Evolutionary conservation across 2,797 vertebrate genomes (phyloP).

Genomic region (Acropternis orthonyx): DNA sequence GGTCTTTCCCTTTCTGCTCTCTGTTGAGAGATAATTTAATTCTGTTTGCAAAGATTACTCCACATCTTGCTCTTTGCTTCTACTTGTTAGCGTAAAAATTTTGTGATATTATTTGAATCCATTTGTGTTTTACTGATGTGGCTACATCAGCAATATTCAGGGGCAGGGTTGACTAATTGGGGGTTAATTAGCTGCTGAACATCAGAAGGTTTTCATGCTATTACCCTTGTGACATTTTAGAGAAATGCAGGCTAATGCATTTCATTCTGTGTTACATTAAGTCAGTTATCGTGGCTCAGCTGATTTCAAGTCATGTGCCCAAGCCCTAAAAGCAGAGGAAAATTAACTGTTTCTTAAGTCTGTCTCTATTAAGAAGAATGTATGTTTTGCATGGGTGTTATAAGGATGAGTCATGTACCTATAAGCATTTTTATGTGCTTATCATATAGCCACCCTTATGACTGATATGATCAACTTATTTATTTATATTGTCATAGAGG

Average conservation of each 20-base stretch:
- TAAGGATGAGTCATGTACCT: not conserved
- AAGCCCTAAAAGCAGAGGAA: not conserved
- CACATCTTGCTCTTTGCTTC: slow-evolving; percentile 40
- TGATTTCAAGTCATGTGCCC: not conserved
- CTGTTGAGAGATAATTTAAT: slow-evolving; percentile 43
- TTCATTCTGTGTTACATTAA: slow-evolving; percentile 2
- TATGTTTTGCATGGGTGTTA: not conserved
- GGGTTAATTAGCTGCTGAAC: slow-evolving; percentile 46
- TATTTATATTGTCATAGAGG: not conserved
- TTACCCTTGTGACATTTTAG: slow-evolving; percentile 42
- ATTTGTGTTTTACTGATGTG: not conserved
- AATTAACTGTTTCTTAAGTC: not conserved
- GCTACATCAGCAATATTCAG: slow-evolving; percentile 24
- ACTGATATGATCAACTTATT: not conserved
- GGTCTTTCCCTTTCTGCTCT: slow-evolving; percentile 45
- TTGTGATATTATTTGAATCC: slow-evolving; percentile 20
- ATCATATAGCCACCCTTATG: not conserved
- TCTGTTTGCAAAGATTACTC: slow-evolving; percentile 47
- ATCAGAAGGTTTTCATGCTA: slow-evolving; percentile 29
- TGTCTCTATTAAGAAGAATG: not conserved
- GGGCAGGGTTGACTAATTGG: slow-evolving; percentile 32
- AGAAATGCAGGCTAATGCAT: not conserved
- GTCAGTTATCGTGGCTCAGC: not conserved
- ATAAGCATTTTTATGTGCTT: not conserved
- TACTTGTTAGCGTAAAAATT: slow-evolving; percentile 3